Conservation (phyloP, 2,797 vertebrate species). For the Chrysocyon brachyurus region DNA sequence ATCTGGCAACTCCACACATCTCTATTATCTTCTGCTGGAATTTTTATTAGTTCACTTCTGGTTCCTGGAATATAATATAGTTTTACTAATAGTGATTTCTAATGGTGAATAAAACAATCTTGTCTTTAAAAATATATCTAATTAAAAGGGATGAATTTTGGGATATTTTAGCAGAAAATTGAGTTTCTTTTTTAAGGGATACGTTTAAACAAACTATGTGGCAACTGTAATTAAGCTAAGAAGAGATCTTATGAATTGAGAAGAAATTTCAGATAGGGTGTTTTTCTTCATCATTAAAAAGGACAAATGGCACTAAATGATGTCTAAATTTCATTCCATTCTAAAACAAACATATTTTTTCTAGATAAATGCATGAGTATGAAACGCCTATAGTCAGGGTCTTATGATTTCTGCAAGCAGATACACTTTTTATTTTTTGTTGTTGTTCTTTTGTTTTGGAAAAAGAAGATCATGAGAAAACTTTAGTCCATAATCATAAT, state of each 20-base stretch:
- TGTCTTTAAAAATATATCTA: neutral
- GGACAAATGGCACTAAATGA: neutral
- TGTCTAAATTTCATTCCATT: neutral
- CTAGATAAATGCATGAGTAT: neutral
- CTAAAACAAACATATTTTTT: neutral
- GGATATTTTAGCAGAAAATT: neutral
- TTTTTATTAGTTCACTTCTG: slow-evolving; percentile 25
- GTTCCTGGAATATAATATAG: neutral
- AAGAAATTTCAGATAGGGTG: neutral
- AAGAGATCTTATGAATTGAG: neutral
- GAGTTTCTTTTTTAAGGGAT: neutral
- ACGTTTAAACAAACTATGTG: neutral
- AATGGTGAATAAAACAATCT: neutral
- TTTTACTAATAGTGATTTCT: neutral
- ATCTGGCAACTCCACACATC: neutral
- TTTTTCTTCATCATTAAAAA: neutral
- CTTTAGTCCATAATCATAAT: neutral
- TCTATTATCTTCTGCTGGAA: neutral
- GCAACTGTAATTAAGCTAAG: neutral
- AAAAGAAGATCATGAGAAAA: neutral
- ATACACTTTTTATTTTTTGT: neutral
- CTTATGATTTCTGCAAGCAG: neutral
- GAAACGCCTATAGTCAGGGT: neutral
- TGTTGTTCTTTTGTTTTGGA: neutral
- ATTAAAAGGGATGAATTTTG: neutral